Evolutionary conservation across 2,888 invertebrate genomes (phyloP).

Genomic region (Pseudococcus jackbeardsleyi): DNA sequence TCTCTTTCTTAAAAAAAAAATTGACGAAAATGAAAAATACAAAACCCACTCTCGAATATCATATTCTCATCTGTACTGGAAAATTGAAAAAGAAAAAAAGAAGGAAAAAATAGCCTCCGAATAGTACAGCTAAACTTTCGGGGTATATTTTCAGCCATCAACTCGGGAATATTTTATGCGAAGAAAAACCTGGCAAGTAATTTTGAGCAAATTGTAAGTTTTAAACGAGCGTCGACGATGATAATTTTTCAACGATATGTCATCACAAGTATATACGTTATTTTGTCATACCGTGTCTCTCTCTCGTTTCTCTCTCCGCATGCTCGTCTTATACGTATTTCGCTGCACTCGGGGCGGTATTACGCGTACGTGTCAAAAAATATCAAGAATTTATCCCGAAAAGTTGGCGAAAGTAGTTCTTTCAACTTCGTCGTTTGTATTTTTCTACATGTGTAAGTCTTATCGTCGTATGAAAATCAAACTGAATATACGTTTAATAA

Average conservation of each 20-base stretch:
- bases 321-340: neutral
- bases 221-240: conserved; percentile 31
- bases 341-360: neutral
- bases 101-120: conserved; percentile 7
- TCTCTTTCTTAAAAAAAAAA: neutral
- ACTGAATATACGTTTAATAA: conserved; percentile 1
- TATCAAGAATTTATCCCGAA: neutral
- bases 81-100: conserved; percentile 24
- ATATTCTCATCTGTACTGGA: neutral
- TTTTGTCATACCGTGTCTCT: neutral
- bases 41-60: neutral
- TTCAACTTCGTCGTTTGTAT: conserved; percentile 20
- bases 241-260: conserved; percentile 51
- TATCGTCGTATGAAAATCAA: conserved; percentile 24
- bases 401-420: neutral
- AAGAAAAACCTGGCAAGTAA: conserved; percentile 18
- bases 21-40: neutral
- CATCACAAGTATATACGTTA: conserved; percentile 14
- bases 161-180: conserved; percentile 25
- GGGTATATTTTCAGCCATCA: conserved; percentile 22
- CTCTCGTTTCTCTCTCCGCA: neutral
- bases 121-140: neutral
- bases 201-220: conserved; percentile 34
- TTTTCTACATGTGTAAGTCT: neutral
- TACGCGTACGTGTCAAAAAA: neutral